Evolutionary conservation across 2,888 invertebrate species (phyloP).

Genomic region (Argyra leucocephala): DNA sequence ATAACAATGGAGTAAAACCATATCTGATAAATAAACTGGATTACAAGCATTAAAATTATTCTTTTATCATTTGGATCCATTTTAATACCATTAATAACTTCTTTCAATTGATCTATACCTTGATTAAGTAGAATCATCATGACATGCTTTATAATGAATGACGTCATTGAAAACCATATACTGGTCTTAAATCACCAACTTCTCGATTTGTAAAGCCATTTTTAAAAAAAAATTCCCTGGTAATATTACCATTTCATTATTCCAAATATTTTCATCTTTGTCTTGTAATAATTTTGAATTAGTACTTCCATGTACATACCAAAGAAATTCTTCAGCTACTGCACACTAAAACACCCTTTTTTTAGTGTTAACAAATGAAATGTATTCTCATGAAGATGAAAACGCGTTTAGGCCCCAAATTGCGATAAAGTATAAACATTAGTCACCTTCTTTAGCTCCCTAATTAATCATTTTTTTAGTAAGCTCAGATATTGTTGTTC

Average conservation of each 20-base stretch:
- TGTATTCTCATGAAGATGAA: conserved; percentile 55
- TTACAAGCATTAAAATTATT: conserved; percentile 96
- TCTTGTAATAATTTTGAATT: conserved; percentile 70
- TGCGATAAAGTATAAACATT: conserved; percentile 79
- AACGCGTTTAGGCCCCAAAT: conserved; percentile 87
- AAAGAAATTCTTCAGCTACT: conserved; percentile 84
- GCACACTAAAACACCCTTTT: conserved; percentile 88
- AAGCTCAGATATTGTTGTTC: conserved; percentile 66
- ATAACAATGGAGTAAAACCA: conserved; percentile 97
- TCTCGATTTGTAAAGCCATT: conserved; percentile 73
- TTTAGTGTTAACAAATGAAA: conserved; percentile 89
- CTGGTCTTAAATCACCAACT: conserved; percentile 91
- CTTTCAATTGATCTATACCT: conserved; percentile 84
- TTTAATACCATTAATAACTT: conserved; percentile 69
- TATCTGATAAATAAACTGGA: conserved; percentile 71
- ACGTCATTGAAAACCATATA: conserved; percentile 98
- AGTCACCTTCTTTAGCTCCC: conserved; percentile 63
- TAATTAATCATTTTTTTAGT: conserved; percentile 52
- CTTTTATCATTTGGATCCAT: conserved; percentile 77
- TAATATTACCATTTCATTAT: conserved; percentile 91
- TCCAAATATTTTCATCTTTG: conserved; percentile 88
- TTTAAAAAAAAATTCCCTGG: conserved; percentile 77
- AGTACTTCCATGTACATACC: conserved; percentile 89
- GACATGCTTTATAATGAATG: conserved; percentile 74
- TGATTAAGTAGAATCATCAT: conserved; percentile 69